Percentiles rank a stretch among this genome's conserved stretches.
phyloP scores from a whole-genome alignment of 2,113 vertebrate species.

The Dipodomys merriami region DNA sequence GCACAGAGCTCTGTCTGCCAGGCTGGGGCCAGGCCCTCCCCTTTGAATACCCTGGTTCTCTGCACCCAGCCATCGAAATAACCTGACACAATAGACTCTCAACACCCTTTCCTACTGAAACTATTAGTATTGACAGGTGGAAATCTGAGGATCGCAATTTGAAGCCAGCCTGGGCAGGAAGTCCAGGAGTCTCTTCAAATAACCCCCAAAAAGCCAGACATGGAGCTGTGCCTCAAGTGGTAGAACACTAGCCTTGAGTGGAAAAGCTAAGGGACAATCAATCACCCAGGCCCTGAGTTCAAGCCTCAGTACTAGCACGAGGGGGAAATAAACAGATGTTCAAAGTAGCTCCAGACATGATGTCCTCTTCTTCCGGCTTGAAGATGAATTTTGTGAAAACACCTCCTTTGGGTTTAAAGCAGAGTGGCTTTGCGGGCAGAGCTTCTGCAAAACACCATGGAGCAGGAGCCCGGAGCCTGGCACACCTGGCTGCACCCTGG shows the following conservation, averaged over 20 bases:
- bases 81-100: neutral
- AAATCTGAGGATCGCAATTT: too few relatives aligned
- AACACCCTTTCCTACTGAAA: neutral
- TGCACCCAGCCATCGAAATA: neutral
- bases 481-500: neutral
- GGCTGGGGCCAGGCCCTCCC: neutral
- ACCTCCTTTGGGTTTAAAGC: neutral
- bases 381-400: neutral
- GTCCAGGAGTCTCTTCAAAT: too few relatives aligned
- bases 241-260: too few relatives aligned
- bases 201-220: too few relatives aligned
- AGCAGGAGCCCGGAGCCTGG: neutral
- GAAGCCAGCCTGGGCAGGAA: too few relatives aligned
- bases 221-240: too few relatives aligned
- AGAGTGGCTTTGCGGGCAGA: neutral
- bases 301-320: too few relatives aligned
- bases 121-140: neutral
- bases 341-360: neutral
- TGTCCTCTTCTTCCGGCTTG: neutral
- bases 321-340: neutral
- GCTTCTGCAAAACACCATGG: neutral
- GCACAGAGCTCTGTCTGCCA: neutral
- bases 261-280: too few relatives aligned
- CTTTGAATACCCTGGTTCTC: conserved; percentile 9
- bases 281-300: too few relatives aligned